Conservation (phyloP, 2,113 vertebrate genomes). For the Peucedramus taeniatus region DNA sequence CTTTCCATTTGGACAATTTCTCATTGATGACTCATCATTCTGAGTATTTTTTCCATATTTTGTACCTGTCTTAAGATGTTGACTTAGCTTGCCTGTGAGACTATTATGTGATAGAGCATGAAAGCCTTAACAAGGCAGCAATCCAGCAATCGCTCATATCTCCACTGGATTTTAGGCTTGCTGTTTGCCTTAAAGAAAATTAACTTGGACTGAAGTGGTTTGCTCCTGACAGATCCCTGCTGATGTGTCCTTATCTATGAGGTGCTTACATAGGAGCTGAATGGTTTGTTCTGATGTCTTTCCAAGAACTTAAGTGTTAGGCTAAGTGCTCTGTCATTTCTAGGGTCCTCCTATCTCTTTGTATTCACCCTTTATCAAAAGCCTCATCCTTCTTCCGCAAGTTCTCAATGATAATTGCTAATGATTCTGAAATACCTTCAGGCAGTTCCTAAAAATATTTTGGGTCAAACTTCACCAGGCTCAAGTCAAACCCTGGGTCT, state of each 20-base stretch:
- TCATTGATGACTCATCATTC: background rate
- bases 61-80: background rate
- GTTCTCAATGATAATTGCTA: background rate
- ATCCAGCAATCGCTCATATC: accelerated
- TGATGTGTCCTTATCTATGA: slow-evolving; percentile 1
- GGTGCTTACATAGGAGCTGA: background rate
- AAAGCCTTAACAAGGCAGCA: background rate
- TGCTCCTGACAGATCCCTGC: background rate
- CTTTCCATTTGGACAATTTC: background rate
- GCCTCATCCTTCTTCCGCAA: background rate
- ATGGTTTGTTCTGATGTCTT: background rate
- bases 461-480: background rate
- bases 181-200: background rate
- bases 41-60: background rate
- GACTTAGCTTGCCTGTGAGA: background rate
- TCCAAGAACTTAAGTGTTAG: slow-evolving; percentile 1
- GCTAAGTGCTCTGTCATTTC: background rate
- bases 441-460: background rate
- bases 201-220: background rate
- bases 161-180: background rate
- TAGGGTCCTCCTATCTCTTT: background rate
- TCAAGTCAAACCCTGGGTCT: background rate
- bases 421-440: background rate
- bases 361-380: background rate
- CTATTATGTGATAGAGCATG: background rate